phyloP scores from a whole-genome alignment of 2,888 invertebrate genomes.

The Drosophila villosipedis region DNA sequence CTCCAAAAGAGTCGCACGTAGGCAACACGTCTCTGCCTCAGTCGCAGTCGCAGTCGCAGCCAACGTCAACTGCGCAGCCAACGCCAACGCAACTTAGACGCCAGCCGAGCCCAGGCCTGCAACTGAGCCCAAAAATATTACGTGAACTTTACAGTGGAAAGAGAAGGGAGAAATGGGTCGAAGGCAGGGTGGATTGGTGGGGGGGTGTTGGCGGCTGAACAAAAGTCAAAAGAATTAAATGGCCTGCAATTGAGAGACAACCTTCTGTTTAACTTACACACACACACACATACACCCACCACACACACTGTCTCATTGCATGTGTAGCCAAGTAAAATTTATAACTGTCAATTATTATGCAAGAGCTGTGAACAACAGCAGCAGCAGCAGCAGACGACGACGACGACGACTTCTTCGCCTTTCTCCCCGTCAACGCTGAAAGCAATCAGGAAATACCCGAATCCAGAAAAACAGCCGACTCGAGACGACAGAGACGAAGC shows the following conservation, averaged over 20 bases:
- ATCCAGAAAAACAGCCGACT: slow-evolving; percentile 29
- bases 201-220: slow-evolving; percentile 29
- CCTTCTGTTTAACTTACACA: neutral
- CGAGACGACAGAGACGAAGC: neutral
- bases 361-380: slow-evolving; percentile 68
- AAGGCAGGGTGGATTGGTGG: neutral
- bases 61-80: slow-evolving; percentile 2
- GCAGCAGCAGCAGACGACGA: slow-evolving; percentile 14
- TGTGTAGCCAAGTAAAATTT: slow-evolving; percentile 69
- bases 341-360: slow-evolving; percentile 81
- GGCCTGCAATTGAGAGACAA: slow-evolving; percentile 3
- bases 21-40: slow-evolving; percentile 34
- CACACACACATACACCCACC: neutral
- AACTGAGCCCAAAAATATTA: slow-evolving; percentile 53
- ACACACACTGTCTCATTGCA: slow-evolving; percentile 21
- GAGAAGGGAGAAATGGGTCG: neutral
- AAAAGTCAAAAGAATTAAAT: slow-evolving; percentile 69
- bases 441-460: slow-evolving; percentile 78
- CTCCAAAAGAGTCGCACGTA: slow-evolving; percentile 67
- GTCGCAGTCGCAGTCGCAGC: slow-evolving; percentile 1
- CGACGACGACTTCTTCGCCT: slow-evolving; percentile 3
- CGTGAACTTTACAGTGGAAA: slow-evolving; percentile 62
- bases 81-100: slow-evolving; percentile 9
- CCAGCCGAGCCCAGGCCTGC: slow-evolving; percentile 18
- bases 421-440: slow-evolving; percentile 9